phyloP scores from a whole-genome alignment of 1,140 invertebrate species.

The Steinernema khuongi region DNA sequence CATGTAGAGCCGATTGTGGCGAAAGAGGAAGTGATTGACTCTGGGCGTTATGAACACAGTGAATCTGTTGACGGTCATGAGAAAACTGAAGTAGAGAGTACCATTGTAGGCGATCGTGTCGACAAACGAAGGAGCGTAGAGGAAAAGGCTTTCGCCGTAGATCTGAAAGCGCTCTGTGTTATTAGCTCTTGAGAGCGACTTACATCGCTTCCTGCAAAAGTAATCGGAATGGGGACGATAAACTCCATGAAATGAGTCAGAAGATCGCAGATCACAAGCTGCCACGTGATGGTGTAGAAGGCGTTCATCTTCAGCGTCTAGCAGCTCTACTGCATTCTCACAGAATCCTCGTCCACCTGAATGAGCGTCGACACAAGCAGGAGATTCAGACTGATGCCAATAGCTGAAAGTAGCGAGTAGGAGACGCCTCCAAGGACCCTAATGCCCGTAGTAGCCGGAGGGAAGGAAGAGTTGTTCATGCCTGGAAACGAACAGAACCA shows the following conservation, averaged over 20 bases:
- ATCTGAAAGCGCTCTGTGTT: background rate
- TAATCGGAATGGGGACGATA: background rate
- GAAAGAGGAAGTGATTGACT: background rate
- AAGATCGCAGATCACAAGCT: background rate
- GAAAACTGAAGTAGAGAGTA: background rate
- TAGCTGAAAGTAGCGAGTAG: background rate
- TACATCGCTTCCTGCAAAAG: background rate
- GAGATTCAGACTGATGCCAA: background rate
- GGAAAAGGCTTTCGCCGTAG: background rate
- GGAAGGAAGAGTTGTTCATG: no score
- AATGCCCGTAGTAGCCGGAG: background rate
- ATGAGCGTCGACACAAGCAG: background rate
- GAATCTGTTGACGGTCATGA: background rate
- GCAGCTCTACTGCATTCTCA: background rate
- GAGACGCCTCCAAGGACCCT: background rate
- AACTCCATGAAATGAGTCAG: background rate
- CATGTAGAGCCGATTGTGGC: background rate
- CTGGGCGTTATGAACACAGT: background rate
- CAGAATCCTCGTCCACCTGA: background rate
- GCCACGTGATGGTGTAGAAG: constrained; percentile 8
- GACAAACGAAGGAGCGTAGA: background rate
- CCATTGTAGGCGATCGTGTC: constrained; percentile 1
- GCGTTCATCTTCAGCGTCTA: background rate
- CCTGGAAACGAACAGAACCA: no score
- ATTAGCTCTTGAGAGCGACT: background rate